Base-by-base conservation (phyloP, 64 coral and sea anemone species). In the Montipora foliosa region DNA sequence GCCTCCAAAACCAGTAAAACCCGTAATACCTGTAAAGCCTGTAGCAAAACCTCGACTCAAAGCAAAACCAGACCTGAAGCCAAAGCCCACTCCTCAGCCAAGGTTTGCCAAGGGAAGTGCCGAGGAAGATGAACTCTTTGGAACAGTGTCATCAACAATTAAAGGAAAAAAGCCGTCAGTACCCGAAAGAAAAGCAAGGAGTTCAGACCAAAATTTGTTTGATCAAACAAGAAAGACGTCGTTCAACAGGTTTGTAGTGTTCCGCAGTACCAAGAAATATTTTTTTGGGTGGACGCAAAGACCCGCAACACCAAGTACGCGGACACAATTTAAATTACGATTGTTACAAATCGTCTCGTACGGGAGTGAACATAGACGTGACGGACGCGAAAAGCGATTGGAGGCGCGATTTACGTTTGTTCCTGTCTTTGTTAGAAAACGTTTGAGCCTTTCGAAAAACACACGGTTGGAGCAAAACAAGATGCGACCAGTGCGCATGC, bases 31-130 rank as follows among this genome's bases (percentile, higher is more conserved):
- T 74, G 50, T 50, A 8, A 64, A 71, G 14, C 68, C 93, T 47
- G 37, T 78, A 0, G 49, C 96, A 64, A 95, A 94, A 20, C 96
- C 96, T 75, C 84, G 89, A 8, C 51, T 92, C 11, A 95, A 97
- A 59, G 93, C 92, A 20, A 96, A 96, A 87, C 95, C 91, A 24
- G 73, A 97, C 47, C 96, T 97, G 0, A 97, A 97, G 82, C 96
- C 96, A 2, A 97, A 97, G 73, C 96, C 96, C 8, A 93, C 89
- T 47, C 89, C 92, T 14, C 91, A 84, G 69, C 90, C 93, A 15
- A 89, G 83, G n/a, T 97, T 97, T 78, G 88, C 88, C 24, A 93
- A 97, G 47, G 87, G 89, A 8, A 47, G n/a, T 50, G 93, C 77
- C 5, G 96, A 85, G 9, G 88, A 97, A 19, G 93, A 97, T 64